These are phyloP conservation scores for Oncorhynchus nerka DNA, from an alignment of 2,113 vertebrate genomes.

Conservation along the genomic window DNA sequence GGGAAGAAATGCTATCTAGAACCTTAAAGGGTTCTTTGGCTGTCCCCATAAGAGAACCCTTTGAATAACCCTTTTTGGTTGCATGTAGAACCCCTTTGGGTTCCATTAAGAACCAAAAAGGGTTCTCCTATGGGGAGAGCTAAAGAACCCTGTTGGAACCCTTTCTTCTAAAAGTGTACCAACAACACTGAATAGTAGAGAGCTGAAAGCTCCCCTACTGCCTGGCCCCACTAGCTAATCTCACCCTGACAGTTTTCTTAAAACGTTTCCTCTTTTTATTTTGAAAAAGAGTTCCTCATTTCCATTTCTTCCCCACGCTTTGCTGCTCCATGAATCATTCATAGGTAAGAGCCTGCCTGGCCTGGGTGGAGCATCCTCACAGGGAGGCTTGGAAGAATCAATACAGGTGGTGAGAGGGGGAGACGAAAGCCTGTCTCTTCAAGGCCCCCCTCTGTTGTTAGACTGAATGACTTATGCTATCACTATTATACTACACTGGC, in stretches of 20 bases:
- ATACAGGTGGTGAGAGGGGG: slow-evolving; percentile 30
- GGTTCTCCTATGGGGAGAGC: no score
- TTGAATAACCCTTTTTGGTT: no score
- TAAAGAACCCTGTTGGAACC: no score
- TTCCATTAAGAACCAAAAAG: no score
- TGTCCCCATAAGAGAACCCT: no score
- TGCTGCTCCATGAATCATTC: slow-evolving; percentile 62
- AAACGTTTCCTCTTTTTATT: neutral
- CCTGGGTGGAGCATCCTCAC: slow-evolving; percentile 36
- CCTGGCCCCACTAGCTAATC: neutral
- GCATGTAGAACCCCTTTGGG: no score
- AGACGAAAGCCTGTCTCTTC: slow-evolving; percentile 31
- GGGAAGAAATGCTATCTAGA: no score
- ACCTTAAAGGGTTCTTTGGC: no score
- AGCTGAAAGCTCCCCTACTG: no score
- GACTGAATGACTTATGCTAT: slow-evolving; percentile 26
- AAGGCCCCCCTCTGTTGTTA: slow-evolving; percentile 14
- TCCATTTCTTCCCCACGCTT: slow-evolving; percentile 41
- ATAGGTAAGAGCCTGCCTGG: slow-evolving; percentile 24
- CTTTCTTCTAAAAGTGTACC: no score
- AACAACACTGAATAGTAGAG: neutral
- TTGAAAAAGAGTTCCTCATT: slow-evolving; percentile 36
- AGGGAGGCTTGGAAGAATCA: slow-evolving; percentile 46
- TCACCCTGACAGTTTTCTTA: neutral
- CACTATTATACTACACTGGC: neutral